Evolutionary conservation across 2,113 vertebrate genomes (phyloP).

Genomic region (Catharus minimus): DNA sequence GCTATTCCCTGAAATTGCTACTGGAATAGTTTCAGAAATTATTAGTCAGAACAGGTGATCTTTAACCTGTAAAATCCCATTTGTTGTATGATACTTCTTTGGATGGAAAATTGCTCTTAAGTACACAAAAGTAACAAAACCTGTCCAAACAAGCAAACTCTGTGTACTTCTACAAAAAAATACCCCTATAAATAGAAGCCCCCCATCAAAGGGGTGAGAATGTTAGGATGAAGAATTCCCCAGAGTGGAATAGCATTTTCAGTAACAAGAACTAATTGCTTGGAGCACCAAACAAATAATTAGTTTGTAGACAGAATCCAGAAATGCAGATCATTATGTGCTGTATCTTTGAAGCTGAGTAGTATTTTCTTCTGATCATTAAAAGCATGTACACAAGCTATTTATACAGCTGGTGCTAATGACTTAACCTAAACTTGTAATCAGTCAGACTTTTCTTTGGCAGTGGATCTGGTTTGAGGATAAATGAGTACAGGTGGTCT

Average conservation of each 20-base stretch:
- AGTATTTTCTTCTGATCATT: constrained; percentile 5
- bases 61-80: neutral
- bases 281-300: constrained; percentile 41
- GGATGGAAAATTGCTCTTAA: neutral
- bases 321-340: constrained; percentile 29
- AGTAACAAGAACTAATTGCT: constrained; percentile 43
- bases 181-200: neutral
- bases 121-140: neutral
- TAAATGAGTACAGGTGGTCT: neutral
- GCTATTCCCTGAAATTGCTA: neutral
- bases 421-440: constrained; percentile 35
- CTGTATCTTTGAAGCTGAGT: constrained; percentile 32
- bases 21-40: neutral
- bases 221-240: neutral
- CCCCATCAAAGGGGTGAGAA: neutral
- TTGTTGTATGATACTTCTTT: neutral
- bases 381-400: constrained; percentile 7
- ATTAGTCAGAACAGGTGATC: neutral
- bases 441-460: neutral
- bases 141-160: neutral
- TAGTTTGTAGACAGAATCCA: constrained; percentile 28
- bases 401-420: constrained; percentile 16
- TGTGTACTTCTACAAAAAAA: neutral
- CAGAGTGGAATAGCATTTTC: neutral
- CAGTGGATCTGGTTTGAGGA: neutral